Evolutionary conservation across 2,888 invertebrate genomes (phyloP).

Genomic region (Latheticus oryzae): DNA sequence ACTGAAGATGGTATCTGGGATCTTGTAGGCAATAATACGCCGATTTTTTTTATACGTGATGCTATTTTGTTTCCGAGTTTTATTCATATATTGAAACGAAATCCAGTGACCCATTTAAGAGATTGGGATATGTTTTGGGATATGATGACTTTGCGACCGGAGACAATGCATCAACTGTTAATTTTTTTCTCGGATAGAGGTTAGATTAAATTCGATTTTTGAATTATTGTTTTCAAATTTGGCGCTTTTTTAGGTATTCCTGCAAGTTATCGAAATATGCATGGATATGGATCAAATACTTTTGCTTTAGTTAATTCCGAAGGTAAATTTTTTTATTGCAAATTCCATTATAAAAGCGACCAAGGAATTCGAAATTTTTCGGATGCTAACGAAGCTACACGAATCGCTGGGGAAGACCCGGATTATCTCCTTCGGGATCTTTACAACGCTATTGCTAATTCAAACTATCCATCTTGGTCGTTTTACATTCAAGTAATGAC

Average conservation of each 20-base stretch:
- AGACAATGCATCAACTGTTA: slow-evolving; percentile 86
- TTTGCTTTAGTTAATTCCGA: slow-evolving; percentile 88
- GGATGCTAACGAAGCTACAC: slow-evolving; percentile 73
- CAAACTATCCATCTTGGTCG: slow-evolving; percentile 82
- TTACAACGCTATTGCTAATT: slow-evolving; percentile 86
- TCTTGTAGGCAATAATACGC: slow-evolving; percentile 92
- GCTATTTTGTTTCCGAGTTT: slow-evolving; percentile 92
- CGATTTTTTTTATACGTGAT: slow-evolving; percentile 92
- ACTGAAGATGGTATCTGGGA: slow-evolving; percentile 95
- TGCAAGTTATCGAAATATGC: slow-evolving; percentile 78
- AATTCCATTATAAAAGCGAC: slow-evolving; percentile 92
- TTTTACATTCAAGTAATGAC: slow-evolving; percentile 90
- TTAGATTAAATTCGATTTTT: neutral
- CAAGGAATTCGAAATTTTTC: slow-evolving; percentile 92
- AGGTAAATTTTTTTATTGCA: slow-evolving; percentile 80
- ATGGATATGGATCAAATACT: slow-evolving; percentile 95
- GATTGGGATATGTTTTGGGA: slow-evolving; percentile 98
- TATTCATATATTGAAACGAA: slow-evolving; percentile 96
- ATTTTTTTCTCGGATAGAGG: slow-evolving; percentile 93
- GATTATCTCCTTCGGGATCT: slow-evolving; percentile 91
- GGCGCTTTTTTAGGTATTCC: slow-evolving; percentile 70
- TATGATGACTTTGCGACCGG: slow-evolving; percentile 88
- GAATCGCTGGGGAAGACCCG: slow-evolving; percentile 81
- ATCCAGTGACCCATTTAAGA: slow-evolving; percentile 90
- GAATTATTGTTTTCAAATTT: slow-evolving; percentile 1